Percentiles rank a stretch among this genome's conserved stretches.
These are phyloP conservation scores for Lycocorax pyrrhopterus DNA, from an alignment of 2,113 vertebrate species.

Conservation along the genomic window DNA sequence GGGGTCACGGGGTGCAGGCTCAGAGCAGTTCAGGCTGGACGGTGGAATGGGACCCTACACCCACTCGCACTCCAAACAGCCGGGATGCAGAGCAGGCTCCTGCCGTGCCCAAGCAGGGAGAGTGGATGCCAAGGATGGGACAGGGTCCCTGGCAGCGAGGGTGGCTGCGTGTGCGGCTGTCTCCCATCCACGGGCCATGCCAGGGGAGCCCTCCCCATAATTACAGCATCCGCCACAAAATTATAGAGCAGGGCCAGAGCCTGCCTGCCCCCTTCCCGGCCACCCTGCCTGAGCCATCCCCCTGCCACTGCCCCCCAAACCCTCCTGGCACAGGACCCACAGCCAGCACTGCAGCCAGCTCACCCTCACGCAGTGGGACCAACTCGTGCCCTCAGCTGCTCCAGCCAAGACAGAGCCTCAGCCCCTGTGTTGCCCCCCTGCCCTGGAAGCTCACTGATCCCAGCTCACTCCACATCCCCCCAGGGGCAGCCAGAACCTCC, in stretches of 20 bases:
- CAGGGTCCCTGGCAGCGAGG: not conserved
- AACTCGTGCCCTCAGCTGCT: not conserved
- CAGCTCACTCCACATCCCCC: not conserved
- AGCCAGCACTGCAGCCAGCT: not conserved
- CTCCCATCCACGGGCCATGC: not conserved
- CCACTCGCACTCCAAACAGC: not conserved
- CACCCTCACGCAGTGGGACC: not conserved
- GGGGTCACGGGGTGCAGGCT: not conserved
- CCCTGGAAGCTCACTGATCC: not conserved
- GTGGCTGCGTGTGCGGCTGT: not conserved
- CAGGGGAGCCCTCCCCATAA: not conserved
- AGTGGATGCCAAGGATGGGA: not conserved
- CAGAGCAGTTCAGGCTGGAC: not conserved
- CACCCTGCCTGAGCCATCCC: not conserved
- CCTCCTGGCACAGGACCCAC: not conserved
- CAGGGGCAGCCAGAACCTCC: not conserved
- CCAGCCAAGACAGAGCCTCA: not conserved
- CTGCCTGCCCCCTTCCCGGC: not conserved
- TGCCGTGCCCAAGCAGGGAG: accelerated
- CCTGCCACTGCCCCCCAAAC: not conserved
- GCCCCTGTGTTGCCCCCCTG: not conserved
- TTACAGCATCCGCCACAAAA: slow-evolving; percentile 28
- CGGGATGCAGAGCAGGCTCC: not conserved
- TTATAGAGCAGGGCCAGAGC: not conserved
- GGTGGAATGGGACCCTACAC: accelerated